Evolutionary conservation across 1,140 invertebrate genomes (phyloP), one percentile per base, ranked within the genome.

Genomic region (Pogonognathellus flavescens): DNA sequence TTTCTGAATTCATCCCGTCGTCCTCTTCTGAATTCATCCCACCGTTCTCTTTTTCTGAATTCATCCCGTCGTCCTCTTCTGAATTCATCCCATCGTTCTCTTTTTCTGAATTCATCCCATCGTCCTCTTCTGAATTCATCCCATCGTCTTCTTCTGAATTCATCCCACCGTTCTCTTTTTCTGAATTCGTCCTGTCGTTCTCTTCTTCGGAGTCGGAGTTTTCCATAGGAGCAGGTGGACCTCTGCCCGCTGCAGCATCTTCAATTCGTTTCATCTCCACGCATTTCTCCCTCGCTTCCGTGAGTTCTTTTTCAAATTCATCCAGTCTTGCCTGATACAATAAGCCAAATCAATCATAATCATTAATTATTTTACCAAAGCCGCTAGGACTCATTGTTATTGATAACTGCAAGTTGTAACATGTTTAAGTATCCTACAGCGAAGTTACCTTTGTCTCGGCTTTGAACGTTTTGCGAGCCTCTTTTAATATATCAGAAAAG

Each of bases 391-490:
- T n/a, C n/a, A n/a, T n/a, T n/a, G n/a, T n/a, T n/a, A n/a, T n/a
- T n/a, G n/a, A n/a, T n/a, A n/a, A n/a, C n/a, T n/a, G n/a, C n/a
- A n/a, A n/a, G n/a, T n/a, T n/a, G n/a, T n/a, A n/a, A n/a, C n/a
- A n/a, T n/a, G n/a, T n/a, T n/a, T n/a, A n/a, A n/a, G n/a, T n/a
- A n/a, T n/a, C n/a, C n/a, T n/a, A n/a, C n/a, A n/a, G n/a, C n/a
- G n/a, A n/a, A n/a, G n/a, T n/a, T 82, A 88, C 86, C 82, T 86
- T 87, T 22, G 84, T 8, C 5, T 87, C 86, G 8, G 80, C 14
- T 72, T 87, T 87, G 50, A 53, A 60, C 25, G 82, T 85, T 31
- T 85, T 72, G 16, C 86, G 50, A 0, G 83, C 22, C 2, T 55
- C 82, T 3, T 80, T 49, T n/a, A 88, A 18, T 20, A 88, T 84